Conservation (phyloP, 2,797 vertebrate species). For the Gymnocypris eckloni region DNA sequence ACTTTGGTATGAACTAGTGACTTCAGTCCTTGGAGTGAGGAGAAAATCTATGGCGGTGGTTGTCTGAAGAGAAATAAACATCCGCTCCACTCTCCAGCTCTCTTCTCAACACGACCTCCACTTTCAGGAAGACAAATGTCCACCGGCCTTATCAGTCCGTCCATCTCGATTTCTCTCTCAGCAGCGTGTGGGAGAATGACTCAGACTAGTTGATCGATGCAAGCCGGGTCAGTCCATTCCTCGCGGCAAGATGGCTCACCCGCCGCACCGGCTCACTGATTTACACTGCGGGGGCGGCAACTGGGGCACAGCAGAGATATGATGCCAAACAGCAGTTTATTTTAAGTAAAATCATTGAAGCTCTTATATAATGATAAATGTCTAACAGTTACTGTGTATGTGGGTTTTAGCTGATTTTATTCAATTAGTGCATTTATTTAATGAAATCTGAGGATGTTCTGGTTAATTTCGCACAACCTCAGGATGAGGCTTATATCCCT, state of each 20-base stretch:
- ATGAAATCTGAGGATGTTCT: constrained; percentile 21
- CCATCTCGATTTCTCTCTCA: constrained; percentile 60
- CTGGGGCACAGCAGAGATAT: constrained; percentile 42
- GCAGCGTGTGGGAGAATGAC: constrained; percentile 60
- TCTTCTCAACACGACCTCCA: constrained; percentile 39
- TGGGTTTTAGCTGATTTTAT: background rate
- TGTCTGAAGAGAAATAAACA: constrained; percentile 25
- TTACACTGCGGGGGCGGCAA: constrained; percentile 54
- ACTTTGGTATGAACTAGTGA: background rate
- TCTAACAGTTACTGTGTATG: background rate
- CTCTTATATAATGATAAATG: constrained; percentile 10
- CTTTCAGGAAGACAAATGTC: constrained; percentile 59
- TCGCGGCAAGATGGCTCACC: constrained; percentile 67
- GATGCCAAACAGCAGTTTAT: constrained; percentile 51
- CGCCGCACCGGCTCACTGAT: constrained; percentile 52
- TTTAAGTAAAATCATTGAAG: constrained; percentile 8
- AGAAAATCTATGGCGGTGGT: constrained; percentile 30
- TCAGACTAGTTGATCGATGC: constrained; percentile 68
- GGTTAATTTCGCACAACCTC: constrained; percentile 26
- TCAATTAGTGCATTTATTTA: constrained; percentile 25
- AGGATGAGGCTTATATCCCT: constrained; percentile 4
- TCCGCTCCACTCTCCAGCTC: constrained; percentile 1
- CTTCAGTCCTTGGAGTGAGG: constrained; percentile 7
- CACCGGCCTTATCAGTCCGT: constrained; percentile 46
- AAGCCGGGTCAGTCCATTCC: constrained; percentile 64